Evolutionary conservation across 2,113 vertebrate genomes (phyloP).

Genomic region (Osmerus eperlanus): DNA sequence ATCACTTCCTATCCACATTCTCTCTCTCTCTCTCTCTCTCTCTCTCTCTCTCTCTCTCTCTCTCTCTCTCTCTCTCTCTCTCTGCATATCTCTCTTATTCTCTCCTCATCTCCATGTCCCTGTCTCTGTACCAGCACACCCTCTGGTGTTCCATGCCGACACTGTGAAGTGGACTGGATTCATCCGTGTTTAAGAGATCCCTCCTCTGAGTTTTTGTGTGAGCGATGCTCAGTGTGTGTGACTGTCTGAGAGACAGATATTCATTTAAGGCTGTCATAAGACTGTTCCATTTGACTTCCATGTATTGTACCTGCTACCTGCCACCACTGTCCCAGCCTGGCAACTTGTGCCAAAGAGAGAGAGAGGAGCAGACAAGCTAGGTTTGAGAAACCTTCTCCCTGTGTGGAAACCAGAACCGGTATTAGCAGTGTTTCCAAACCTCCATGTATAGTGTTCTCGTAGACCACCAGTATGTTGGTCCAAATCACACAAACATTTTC

Average conservation of each 20-base stretch:
- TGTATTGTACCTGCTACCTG: not conserved
- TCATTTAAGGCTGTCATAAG: constrained; percentile 3
- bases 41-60: too few species aligned
- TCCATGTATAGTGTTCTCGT: not conserved
- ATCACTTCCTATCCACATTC: not conserved
- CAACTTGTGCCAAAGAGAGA: not conserved
- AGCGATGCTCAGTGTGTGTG: not conserved
- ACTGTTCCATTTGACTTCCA: not conserved
- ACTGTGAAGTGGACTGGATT: not conserved
- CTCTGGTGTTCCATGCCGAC: not conserved
- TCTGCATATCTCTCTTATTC: not conserved
- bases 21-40: too few species aligned
- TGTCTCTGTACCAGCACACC: not conserved
- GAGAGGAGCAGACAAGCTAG: not conserved
- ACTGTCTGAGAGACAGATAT: not conserved
- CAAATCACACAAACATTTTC: constrained; percentile 67
- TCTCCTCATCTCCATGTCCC: not conserved
- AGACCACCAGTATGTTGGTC: constrained; percentile 6
- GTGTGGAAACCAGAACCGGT: not conserved
- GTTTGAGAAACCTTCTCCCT: too few species aligned
- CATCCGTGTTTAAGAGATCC: not conserved
- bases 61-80: not conserved
- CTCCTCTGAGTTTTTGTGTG: not conserved
- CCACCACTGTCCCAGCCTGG: not conserved
- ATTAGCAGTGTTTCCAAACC: constrained; percentile 6